Evolutionary conservation across 2,888 invertebrate genomes (phyloP).

Genomic region (Drosophila lutescens): DNA sequence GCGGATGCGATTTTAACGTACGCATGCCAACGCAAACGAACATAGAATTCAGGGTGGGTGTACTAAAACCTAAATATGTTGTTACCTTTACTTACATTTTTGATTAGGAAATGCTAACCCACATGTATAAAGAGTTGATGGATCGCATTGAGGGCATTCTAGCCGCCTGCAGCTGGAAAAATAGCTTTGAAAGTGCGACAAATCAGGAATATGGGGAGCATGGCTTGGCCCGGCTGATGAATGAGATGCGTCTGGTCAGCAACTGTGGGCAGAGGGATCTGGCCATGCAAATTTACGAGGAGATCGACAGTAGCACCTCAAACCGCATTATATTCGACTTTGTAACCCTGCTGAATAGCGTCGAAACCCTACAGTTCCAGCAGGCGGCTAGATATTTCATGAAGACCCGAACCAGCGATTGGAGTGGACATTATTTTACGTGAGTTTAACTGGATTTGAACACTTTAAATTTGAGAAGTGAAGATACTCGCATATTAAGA

Average conservation of each 20-base stretch:
- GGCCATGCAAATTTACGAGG: constrained; percentile 53
- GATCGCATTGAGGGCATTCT: constrained; percentile 48
- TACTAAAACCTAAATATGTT: neutral
- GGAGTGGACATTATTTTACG: constrained; percentile 60
- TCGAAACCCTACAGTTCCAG: constrained; percentile 64
- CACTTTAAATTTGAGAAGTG: no score
- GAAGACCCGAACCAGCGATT: constrained; percentile 34
- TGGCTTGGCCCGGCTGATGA: constrained; percentile 31
- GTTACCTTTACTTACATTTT: no score
- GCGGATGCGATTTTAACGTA: constrained; percentile 72
- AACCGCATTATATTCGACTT: constrained; percentile 57
- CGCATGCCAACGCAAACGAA: constrained; percentile 72
- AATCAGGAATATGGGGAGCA: constrained; percentile 22
- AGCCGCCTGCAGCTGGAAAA: constrained; percentile 42
- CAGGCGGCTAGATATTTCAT: constrained; percentile 50
- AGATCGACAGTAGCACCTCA: constrained; percentile 32
- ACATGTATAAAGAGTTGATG: constrained; percentile 65
- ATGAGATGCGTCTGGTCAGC: constrained; percentile 52
- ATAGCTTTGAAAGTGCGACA: constrained; percentile 13
- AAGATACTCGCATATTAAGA: no score
- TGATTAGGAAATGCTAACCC: constrained; percentile 63
- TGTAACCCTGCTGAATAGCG: constrained; percentile 61
- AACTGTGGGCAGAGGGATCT: constrained; percentile 43
- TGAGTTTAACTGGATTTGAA: constrained; percentile 6
- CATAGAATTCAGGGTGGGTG: constrained; percentile 68